Evolutionary conservation across 2,888 invertebrate genomes (phyloP).

Genomic region (Agrenia bidenticulata): DNA sequence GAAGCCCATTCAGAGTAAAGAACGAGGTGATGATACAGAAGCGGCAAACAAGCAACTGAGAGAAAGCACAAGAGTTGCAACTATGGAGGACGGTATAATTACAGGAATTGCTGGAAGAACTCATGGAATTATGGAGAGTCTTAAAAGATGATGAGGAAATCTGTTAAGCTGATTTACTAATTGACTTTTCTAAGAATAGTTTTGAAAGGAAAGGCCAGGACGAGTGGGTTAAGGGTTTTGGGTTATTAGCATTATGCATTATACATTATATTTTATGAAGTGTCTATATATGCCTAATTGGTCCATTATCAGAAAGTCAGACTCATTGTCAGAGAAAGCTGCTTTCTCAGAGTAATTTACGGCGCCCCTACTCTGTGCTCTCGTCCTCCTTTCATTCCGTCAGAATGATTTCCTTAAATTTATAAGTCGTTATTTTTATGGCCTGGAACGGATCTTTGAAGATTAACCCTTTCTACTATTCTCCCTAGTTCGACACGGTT

Average conservation of each 20-base stretch:
- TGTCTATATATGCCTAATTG: conserved; percentile 13
- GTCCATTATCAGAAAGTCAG: conserved; percentile 18
- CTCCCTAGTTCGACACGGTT: no score
- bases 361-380: background rate
- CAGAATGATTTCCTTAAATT: background rate
- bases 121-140: conserved; percentile 4
- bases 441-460: conserved; percentile 1
- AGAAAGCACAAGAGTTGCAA: no score
- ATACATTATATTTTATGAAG: background rate
- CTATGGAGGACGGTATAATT: no score
- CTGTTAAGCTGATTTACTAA: conserved; percentile 10
- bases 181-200: background rate
- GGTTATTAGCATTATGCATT: background rate
- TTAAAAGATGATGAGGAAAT: conserved; percentile 6
- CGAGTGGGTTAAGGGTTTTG: background rate
- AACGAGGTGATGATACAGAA: no score
- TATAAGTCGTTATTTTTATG: conserved; percentile 11
- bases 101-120: conserved; percentile 8
- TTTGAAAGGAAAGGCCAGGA: background rate
- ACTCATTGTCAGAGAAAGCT: conserved; percentile 14
- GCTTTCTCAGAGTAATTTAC: conserved; percentile 7
- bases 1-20: no score
- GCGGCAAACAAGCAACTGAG: no score
- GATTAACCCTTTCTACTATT: no score
- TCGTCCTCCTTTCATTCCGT: background rate